Evolutionary conservation across 1,140 invertebrate species (phyloP), one percentile per base, ranked within the genome.

Genomic region (Hylaeus anthracinus): DNA sequence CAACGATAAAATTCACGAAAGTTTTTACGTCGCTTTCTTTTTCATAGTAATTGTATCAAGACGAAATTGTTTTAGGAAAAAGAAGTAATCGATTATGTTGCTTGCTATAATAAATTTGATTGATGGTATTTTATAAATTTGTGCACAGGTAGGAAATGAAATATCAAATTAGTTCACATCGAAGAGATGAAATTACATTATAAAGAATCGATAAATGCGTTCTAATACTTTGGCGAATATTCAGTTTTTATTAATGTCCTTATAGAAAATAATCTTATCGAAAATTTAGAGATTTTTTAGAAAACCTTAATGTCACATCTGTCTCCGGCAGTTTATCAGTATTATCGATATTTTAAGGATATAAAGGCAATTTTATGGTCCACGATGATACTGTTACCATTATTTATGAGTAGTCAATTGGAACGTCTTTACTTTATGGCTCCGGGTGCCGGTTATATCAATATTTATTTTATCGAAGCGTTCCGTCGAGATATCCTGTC

Each of bases 261-360:
- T 26, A 26, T 26, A 26, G 26, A 26, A 26, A 26, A 26, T 26
- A 26, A 41, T 45, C 71, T 65, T 73, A 66, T 6, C 58, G 43
- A 9, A 79, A 79, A 79, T 79, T 64, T 79, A 73, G 70, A 53
- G 60, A 8, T 48, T 53, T 26, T 79, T 73, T 79, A 73, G 70
- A 61, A 48, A 8, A 51, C 53, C 41, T 79, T 73, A 73, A 73
- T 72, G 51, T 79, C 66, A 73, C 61, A 14, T 5, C 61, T 65
- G 51, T 12, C 53, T 48, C 2, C 53, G 10, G 26, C 77, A 37
- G 66, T 73, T 72, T 79, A 73, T 79, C 61, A 72, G 53, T 70
- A 79, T 73, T 73, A 73, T 73, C 71, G 77, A 79, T 79, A 73
- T 72, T 79, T 79, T 73, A 65, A 66, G 51, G 71, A 66, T 79